Evolutionary conservation across 2,888 invertebrate species (phyloP), one percentile per base, ranked within the genome.

Genomic region (Melanostoma mellinum): DNA sequence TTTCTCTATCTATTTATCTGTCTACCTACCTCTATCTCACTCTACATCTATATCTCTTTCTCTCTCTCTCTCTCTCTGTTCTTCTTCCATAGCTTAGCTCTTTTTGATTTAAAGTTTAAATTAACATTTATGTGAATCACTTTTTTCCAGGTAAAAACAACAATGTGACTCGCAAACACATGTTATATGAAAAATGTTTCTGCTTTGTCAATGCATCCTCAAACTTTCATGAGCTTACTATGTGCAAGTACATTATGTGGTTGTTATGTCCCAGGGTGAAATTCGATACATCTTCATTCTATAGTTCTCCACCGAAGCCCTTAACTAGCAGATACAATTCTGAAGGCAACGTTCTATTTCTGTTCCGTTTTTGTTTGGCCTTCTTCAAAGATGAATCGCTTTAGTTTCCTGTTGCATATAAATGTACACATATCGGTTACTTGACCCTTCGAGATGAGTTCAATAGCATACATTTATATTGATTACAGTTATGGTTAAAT

Each of bases 391-490:
- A 40, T 67, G 36, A 53, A 38, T 65, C 8, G 33, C 5, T 36
- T 4, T n/a, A 55, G 53, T 61, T 61, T n/a, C 60, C 60, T 72
- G 58, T 40, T 46, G 48, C 3, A 67, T 67, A 20, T 20, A 20
- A 20, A 20, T 20, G 20, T 20, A 46, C 44, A n/a, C 44, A 30
- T 61, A 76, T 76, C 67, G 72, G 42, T 81, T 76, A 72, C 76
- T 60, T 63, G 81, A 60, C 56, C 82, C 58, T 68, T 73, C 52
- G 20, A 68, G 72, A 68, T 63, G 65, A 52, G 82, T 84, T 78
- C 82, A 84, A 78, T 78, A 79, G 36, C 73, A 79, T 40, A 55
- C 35, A 79, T 36, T 9, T 55, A 48, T 55, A 79, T 73, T 79
- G 8, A 73, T 79, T 61, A 72, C 71, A 72, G 32, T 67, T 72